Evolutionary conservation across 2,888 invertebrate genomes (phyloP).

Genomic region (Chrysolina haemoptera): DNA sequence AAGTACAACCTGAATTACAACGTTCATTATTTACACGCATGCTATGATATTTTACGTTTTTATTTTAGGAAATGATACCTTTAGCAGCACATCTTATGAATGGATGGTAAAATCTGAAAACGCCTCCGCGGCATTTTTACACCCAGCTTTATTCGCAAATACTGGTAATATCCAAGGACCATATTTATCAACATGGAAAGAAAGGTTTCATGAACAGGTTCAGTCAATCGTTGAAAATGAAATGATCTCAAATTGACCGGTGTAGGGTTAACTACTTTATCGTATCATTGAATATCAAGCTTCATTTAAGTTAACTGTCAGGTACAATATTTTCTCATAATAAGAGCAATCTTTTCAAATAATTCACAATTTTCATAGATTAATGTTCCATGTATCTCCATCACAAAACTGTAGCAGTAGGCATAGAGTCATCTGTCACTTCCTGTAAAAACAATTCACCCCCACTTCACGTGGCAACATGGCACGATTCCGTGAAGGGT

Average conservation of each 20-base stretch:
- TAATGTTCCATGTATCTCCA: too few relatives aligned
- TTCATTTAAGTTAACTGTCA: too few relatives aligned
- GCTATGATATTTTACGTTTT: slow-evolving; percentile 34
- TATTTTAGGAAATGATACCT: slow-evolving; percentile 38
- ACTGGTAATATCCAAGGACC: not conserved
- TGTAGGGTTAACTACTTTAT: not conserved
- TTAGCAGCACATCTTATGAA: slow-evolving; percentile 22
- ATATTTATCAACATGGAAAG: not conserved
- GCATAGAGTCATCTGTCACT: too few relatives aligned
- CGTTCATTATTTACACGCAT: slow-evolving; percentile 41
- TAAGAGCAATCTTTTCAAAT: too few relatives aligned
- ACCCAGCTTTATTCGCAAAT: not conserved
- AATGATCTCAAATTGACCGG: slow-evolving; percentile 11
- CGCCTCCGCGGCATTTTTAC: slow-evolving; percentile 3
- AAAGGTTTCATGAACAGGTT: not conserved
- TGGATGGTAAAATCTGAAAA: slow-evolving; percentile 5
- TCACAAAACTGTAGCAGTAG: too few relatives aligned
- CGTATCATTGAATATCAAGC: too few relatives aligned
- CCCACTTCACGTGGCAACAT: too few relatives aligned
- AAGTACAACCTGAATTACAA: slow-evolving; percentile 39
- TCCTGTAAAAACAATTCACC: too few relatives aligned
- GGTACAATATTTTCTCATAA: too few relatives aligned
- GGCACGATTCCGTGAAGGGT: too few relatives aligned
- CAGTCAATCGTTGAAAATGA: slow-evolving; percentile 6
- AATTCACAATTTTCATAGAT: too few relatives aligned